These are phyloP conservation scores for Serranus cabrilla DNA, from an alignment of 2,797 vertebrate species.

Conservation along the genomic window DNA sequence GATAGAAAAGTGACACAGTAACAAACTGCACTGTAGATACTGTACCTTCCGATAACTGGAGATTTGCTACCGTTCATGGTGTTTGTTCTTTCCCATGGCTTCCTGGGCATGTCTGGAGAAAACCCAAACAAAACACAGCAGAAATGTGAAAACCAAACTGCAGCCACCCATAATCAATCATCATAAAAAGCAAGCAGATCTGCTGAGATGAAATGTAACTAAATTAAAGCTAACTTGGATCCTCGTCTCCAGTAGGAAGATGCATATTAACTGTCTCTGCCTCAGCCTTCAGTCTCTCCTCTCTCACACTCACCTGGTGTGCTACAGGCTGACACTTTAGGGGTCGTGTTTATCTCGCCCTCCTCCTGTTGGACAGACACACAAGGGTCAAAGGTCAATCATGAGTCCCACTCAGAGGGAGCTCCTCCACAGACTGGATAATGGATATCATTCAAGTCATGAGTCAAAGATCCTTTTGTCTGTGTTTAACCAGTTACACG, in stretches of 20 bases:
- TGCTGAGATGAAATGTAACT: background rate
- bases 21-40: background rate
- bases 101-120: slow-evolving; percentile 92
- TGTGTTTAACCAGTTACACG: background rate
- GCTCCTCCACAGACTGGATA: background rate
- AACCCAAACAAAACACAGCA: background rate
- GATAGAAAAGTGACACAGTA: background rate
- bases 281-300: background rate
- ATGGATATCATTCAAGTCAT: background rate
- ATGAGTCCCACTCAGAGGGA: slow-evolving; percentile 3
- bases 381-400: slow-evolving; percentile 51
- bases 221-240: slow-evolving; percentile 15
- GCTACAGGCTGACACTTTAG: slow-evolving; percentile 94
- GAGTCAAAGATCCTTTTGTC: background rate
- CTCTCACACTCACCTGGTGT: slow-evolving; percentile 91
- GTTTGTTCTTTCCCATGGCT: slow-evolving; percentile 97
- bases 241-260: slow-evolving; percentile 1
- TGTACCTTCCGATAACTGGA: slow-evolving; percentile 97
- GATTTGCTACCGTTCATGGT: slow-evolving; percentile 99
- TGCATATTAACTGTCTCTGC: slow-evolving; percentile 16
- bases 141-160: slow-evolving; percentile 19
- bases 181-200: background rate
- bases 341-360: slow-evolving; percentile 86
- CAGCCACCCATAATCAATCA: background rate
- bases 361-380: slow-evolving; percentile 89